phyloP scores from a whole-genome alignment of 1,140 invertebrate genomes.

The Anagrus nilaparvatae region DNA sequence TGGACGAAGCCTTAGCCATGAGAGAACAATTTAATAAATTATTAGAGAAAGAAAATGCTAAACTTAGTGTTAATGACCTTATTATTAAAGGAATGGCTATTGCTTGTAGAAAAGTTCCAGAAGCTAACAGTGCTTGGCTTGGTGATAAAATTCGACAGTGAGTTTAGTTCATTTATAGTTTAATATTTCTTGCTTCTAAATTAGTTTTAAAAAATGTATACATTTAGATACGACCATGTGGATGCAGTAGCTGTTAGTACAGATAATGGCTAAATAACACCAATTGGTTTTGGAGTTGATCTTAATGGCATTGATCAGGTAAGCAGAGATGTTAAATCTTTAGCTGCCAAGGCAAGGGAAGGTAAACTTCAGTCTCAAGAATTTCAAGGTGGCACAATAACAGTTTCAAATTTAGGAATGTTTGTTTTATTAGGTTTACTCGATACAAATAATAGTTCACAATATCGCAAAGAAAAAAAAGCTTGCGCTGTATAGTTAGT shows the following conservation, averaged over 20 bases:
- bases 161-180: slow-evolving; percentile 31
- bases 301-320: slow-evolving; percentile 85
- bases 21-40: slow-evolving; percentile 64
- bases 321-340: slow-evolving; percentile 68
- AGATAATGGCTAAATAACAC: slow-evolving; percentile 90
- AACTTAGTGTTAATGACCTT: slow-evolving; percentile 94
- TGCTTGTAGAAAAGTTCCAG: slow-evolving; percentile 86
- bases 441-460: no score
- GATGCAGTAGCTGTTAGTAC: slow-evolving; percentile 98
- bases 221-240: slow-evolving; percentile 67
- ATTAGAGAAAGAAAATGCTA: slow-evolving; percentile 70
- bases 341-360: slow-evolving; percentile 85
- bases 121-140: slow-evolving; percentile 93
- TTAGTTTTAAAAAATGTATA: background rate
- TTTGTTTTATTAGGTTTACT: no score
- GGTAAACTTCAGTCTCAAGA: slow-evolving; percentile 94
- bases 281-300: slow-evolving; percentile 92
- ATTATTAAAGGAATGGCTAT: slow-evolving; percentile 92
- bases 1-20: slow-evolving; percentile 63
- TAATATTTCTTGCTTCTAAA: slow-evolving; percentile 9
- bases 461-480: no score
- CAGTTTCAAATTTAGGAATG: slow-evolving; percentile 97
- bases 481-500: no score
- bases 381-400: slow-evolving; percentile 84
- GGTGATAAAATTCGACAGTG: slow-evolving; percentile 90